These are phyloP conservation scores for Hyposmocoma kahamanoa DNA, from an alignment of 1,140 invertebrate species.

Conservation along the genomic window DNA sequence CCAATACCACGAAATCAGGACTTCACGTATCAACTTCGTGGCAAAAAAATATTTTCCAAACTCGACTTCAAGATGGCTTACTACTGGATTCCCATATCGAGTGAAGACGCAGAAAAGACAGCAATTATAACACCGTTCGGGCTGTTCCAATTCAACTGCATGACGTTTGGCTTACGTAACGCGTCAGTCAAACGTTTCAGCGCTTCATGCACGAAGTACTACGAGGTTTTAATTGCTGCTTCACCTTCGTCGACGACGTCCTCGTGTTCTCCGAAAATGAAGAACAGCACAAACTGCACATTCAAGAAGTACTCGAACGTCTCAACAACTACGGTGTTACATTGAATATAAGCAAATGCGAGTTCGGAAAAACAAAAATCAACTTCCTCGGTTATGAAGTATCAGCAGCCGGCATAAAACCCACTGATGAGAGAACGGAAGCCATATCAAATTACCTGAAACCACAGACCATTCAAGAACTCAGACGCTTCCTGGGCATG, in stretches of 20 bases:
- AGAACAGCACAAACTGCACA: background rate
- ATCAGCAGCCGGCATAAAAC: background rate
- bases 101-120: conserved; percentile 44
- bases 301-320: background rate
- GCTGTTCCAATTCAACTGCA: background rate
- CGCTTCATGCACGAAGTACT: background rate
- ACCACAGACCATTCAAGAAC: conserved; percentile 17
- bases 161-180: background rate
- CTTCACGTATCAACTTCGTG: conserved; percentile 10
- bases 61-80: conserved; percentile 22
- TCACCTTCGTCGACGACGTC: background rate
- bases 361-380: background rate
- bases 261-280: background rate
- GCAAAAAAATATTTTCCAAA: background rate
- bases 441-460: conserved; percentile 16
- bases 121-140: conserved; percentile 19
- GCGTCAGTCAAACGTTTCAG: background rate
- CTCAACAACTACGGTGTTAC: background rate
- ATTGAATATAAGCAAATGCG: conserved; percentile 5
- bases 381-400: conserved; percentile 3
- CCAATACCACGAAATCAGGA: conserved; percentile 14
- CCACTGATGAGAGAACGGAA: conserved; percentile 9
- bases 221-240: background rate
- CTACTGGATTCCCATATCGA: conserved; percentile 50
- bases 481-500: conserved; percentile 37